Base-by-base conservation (phyloP, 2,797 vertebrate genomes). In the Gallirallus australis region DNA sequence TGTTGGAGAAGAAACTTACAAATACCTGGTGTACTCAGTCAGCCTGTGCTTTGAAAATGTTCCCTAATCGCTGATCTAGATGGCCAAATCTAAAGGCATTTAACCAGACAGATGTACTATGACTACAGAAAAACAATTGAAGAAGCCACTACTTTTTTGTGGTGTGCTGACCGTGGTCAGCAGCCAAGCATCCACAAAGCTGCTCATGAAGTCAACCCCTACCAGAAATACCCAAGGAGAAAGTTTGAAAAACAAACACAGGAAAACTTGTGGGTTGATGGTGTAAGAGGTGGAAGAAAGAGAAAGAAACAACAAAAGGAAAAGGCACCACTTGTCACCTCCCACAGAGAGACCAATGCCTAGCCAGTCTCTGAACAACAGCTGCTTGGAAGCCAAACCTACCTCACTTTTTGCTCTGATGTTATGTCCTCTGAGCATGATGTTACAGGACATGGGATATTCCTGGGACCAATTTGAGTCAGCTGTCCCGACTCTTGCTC, bases 401-500 rank as follows among this genome's bases (percentile, higher is more conserved):
- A 72, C 7, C 2, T 42, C 23, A 12, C 8, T 40, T 69, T 27
- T 68, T 71, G 25, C 37, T 39, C 53, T 75, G 31, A 39, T 11
- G 18, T 18, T 57, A 35, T 18, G 7, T 27, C 39, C 28, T 35
- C 59, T 61, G 12, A 50, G 16, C 12, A 4, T 20, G n/a, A 31
- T 20, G 15, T 14, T 64, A 30, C 5, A 69, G 0, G 3, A 30
- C 15, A 37, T 28, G 33, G 8, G 12, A 24, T 15, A 60, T 16
- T 18, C 24, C 11, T 7, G 54, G 17, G 28, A n/a, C 30, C 19
- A 72, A 0, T 11, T n/a, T 47, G 39, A 2, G 24, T 47, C n/a
- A 40, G 4, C 5, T 77, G 9, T 42, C 7, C 11, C 7, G 8
- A 40, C 28, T 37, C 19, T 56, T 68, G 25, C 33, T 79, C 23